These are phyloP conservation scores for Orgyia antiqua DNA, from an alignment of 2,888 invertebrate species.

Conservation along the genomic window DNA sequence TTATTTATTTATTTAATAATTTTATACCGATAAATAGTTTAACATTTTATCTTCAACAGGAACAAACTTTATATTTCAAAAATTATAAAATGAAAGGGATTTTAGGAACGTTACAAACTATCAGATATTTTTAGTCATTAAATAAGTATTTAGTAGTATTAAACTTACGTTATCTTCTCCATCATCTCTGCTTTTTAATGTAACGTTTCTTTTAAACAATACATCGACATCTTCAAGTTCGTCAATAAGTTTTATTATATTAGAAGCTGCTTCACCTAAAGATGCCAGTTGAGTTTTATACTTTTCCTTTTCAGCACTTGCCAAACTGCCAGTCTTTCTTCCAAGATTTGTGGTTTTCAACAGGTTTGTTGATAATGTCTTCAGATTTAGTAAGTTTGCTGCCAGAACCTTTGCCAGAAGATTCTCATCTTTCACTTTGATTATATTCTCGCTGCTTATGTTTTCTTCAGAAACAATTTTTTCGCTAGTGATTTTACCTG, in stretches of 20 bases:
- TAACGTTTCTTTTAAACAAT: slow-evolving; percentile 47
- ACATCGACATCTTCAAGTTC: slow-evolving; percentile 73
- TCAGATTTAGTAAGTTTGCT: slow-evolving; percentile 77
- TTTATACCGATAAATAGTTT: too few relatives aligned
- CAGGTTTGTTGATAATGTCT: slow-evolving; percentile 75
- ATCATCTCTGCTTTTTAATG: slow-evolving; percentile 28
- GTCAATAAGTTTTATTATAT: slow-evolving; percentile 73
- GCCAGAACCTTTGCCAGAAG: slow-evolving; percentile 63
- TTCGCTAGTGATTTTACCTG: slow-evolving; percentile 71
- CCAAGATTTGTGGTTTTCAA: slow-evolving; percentile 80
- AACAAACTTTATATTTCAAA: too few relatives aligned
- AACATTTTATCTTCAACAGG: too few relatives aligned
- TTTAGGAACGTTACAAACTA: too few relatives aligned
- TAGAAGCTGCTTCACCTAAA: slow-evolving; percentile 77
- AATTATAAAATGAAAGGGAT: too few relatives aligned
- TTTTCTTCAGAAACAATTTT: slow-evolving; percentile 66
- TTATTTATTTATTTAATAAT: too few relatives aligned
- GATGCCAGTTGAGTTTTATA: slow-evolving; percentile 78
- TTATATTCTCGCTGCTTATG: slow-evolving; percentile 55
- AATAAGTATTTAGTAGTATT: not conserved
- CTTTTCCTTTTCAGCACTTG: slow-evolving; percentile 69
- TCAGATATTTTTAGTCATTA: too few relatives aligned
- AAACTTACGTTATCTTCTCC: slow-evolving; percentile 35
- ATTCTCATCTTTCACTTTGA: slow-evolving; percentile 59
- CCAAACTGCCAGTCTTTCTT: slow-evolving; percentile 76